Percentiles rank a stretch among this genome's conserved stretches.
These are phyloP conservation scores for Scaptomyza cyrtandrae DNA, from an alignment of 2,888 invertebrate genomes.

Conservation along the genomic window DNA sequence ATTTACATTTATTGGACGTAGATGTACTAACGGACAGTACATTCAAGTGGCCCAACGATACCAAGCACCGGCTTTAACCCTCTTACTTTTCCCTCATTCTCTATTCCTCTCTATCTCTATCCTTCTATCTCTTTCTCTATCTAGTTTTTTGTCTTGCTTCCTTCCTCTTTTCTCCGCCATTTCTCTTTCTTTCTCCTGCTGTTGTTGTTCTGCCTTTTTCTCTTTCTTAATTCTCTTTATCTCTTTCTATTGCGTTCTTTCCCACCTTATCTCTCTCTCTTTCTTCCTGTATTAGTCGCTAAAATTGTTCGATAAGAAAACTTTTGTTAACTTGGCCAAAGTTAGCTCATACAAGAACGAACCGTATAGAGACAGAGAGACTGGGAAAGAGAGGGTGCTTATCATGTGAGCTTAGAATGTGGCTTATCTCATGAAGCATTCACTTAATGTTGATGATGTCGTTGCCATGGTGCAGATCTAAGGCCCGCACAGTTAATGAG, in stretches of 20 bases:
- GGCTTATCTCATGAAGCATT: constrained; percentile 18
- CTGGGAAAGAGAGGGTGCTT: constrained; percentile 22
- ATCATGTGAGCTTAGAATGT: constrained; percentile 17
- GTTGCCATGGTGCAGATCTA: constrained; percentile 17
- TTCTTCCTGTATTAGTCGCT: not conserved
- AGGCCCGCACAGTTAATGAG: constrained; percentile 21
- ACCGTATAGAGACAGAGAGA: not conserved
- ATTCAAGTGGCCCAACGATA: too few species aligned
- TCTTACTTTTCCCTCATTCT: too few species aligned
- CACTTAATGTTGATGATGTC: constrained; percentile 24
- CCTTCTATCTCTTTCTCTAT: too few species aligned
- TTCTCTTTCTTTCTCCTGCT: too few species aligned
- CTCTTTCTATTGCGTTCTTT: not conserved
- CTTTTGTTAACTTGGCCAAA: not conserved
- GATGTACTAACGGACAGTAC: too few species aligned
- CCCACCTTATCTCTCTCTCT: too few species aligned
- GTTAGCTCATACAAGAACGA: not conserved
- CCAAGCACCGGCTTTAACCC: too few species aligned
- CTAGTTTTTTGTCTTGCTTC: too few species aligned
- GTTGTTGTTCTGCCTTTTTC: too few species aligned
- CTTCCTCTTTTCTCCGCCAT: not conserved
- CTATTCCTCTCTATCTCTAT: too few species aligned
- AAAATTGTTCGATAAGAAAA: not conserved
- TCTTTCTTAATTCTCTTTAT: not conserved
- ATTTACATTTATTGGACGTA: too few species aligned